A percentile compares a stretch with the other conserved stretches of the same genome.
Evolutionary conservation across 1,140 invertebrate species (phyloP).

Genomic region (Drosophila cardini): DNA sequence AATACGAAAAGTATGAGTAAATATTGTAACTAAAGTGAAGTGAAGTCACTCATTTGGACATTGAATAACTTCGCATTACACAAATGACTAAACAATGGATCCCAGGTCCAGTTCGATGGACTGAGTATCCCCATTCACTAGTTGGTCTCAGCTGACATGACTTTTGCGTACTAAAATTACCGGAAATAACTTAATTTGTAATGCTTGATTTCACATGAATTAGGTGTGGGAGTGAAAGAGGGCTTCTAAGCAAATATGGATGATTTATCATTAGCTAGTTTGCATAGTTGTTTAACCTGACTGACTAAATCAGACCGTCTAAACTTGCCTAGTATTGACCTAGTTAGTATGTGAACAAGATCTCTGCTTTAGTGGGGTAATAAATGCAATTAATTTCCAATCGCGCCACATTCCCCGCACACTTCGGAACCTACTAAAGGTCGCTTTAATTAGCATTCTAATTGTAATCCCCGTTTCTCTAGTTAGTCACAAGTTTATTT

Average conservation of each 20-base stretch:
- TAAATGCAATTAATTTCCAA: slow-evolving; percentile 75
- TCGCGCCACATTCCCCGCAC: slow-evolving; percentile 53
- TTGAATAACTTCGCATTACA: slow-evolving; percentile 80
- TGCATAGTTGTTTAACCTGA: slow-evolving; percentile 20
- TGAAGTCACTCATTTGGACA: slow-evolving; percentile 82
- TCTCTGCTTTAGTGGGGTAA: slow-evolving; percentile 43
- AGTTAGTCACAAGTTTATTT: background rate
- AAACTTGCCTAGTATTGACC: slow-evolving; percentile 40
- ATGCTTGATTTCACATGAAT: slow-evolving; percentile 72
- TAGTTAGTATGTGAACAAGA: slow-evolving; percentile 41
- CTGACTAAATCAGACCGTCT: no score
- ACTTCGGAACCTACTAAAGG: slow-evolving; percentile 18
- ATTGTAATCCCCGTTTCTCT: background rate
- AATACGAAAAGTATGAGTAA: slow-evolving; percentile 66
- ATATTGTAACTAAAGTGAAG: slow-evolving; percentile 79
- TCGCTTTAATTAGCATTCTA: slow-evolving; percentile 58
- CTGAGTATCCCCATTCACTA: slow-evolving; percentile 15
- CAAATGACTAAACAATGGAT: slow-evolving; percentile 72
- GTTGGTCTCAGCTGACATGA: slow-evolving; percentile 54
- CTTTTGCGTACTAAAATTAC: slow-evolving; percentile 82
- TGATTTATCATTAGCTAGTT: slow-evolving; percentile 50
- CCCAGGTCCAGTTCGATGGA: slow-evolving; percentile 27
- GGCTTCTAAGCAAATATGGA: background rate
- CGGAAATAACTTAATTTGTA: slow-evolving; percentile 77
- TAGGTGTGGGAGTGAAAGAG: background rate